Conservation (phyloP, 2,797 vertebrate species). For the Acanthornis magna region DNA sequence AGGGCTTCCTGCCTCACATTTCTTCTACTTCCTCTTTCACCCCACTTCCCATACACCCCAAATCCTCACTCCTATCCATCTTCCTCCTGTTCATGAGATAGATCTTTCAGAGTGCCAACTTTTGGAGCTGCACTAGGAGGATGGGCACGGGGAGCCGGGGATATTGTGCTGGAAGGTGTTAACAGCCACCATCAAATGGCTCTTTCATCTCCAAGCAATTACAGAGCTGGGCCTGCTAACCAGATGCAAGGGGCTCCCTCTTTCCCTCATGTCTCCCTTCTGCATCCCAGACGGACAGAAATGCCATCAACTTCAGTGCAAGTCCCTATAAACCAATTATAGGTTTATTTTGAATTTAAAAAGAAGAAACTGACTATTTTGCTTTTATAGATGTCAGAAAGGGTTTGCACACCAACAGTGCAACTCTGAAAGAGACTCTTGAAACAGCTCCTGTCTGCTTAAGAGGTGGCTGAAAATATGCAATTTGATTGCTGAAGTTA, state of each 20-base stretch:
- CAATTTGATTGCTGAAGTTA: neutral
- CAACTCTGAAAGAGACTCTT: neutral
- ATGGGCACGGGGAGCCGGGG: neutral
- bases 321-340: neutral
- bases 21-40: neutral
- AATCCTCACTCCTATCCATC: neutral
- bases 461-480: neutral
- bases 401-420: neutral
- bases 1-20: neutral
- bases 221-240: conserved; percentile 31
- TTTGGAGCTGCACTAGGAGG: neutral
- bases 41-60: neutral
- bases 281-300: conserved; percentile 31
- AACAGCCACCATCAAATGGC: conserved; percentile 24
- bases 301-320: neutral
- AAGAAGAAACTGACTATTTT: neutral
- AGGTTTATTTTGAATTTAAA: neutral
- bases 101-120: neutral
- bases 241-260: conserved; percentile 54
- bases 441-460: neutral
- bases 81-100: neutral
- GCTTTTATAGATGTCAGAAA: neutral
- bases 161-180: conserved; percentile 26
- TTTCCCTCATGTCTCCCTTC: neutral
- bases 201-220: conserved; percentile 53